Conservation (phyloP, 2,113 vertebrate species). For the Sorex araneus region DNA sequence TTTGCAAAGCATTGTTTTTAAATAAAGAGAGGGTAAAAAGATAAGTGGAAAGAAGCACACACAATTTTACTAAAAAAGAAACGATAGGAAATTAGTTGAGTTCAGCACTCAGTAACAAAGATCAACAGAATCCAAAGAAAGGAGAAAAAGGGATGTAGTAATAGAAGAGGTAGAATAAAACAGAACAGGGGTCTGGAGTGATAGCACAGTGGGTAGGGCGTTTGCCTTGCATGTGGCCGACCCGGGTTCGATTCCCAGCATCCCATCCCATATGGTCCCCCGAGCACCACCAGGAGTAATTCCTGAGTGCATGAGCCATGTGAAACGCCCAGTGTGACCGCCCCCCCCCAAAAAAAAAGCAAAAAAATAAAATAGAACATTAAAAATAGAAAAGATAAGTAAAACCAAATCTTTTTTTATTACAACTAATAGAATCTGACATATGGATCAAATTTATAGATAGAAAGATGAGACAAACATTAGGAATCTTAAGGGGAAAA, state of each 20-base stretch:
- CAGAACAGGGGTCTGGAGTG: not conserved
- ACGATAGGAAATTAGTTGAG: conserved; percentile 19
- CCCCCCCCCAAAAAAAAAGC: too few relatives aligned
- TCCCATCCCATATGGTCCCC: too few relatives aligned
- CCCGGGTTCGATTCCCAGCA: too few relatives aligned
- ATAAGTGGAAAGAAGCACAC: not conserved
- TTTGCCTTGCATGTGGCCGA: too few relatives aligned
- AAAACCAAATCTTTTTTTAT: not conserved
- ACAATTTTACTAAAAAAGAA: conserved; percentile 5
- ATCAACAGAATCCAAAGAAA: not conserved
- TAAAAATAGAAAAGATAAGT: conserved; percentile 5
- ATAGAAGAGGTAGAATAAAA: conserved; percentile 31
- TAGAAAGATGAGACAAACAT: conserved; percentile 17
- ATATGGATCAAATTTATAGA: not conserved
- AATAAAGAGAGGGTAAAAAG: too few relatives aligned
- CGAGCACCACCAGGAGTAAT: too few relatives aligned
- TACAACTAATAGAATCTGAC: not conserved
- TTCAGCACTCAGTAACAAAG: not conserved
- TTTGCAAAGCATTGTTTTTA: too few relatives aligned
- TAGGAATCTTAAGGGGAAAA: conserved; percentile 3
- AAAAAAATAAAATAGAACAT: conserved; percentile 22
- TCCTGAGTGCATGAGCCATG: too few relatives aligned
- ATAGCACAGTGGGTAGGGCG: too few relatives aligned
- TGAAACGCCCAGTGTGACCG: too few relatives aligned
- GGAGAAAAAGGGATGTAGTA: not conserved